phyloP scores from a whole-genome alignment of 2,888 invertebrate species.

The Balanococcus diminutus region DNA sequence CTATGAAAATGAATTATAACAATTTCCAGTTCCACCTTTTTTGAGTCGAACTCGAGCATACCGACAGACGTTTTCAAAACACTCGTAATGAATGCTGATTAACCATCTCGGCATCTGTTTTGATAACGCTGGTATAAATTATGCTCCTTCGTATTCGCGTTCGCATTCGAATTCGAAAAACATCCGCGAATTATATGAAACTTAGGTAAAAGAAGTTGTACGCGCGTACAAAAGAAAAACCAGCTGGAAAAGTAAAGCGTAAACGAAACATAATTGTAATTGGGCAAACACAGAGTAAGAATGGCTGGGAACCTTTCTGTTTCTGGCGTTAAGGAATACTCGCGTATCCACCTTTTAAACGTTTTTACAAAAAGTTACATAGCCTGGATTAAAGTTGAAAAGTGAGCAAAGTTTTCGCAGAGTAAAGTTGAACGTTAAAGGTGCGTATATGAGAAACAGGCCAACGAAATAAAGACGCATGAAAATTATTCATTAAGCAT shows the following conservation, averaged over 20 bases:
- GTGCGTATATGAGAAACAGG: not conserved
- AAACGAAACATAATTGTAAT: not conserved
- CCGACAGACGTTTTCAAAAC: not conserved
- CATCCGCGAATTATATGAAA: not conserved
- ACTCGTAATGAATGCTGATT: slow-evolving; percentile 28
- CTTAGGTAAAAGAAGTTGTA: not conserved
- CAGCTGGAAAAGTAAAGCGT: not conserved
- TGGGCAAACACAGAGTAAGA: slow-evolving; percentile 8
- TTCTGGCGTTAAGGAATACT: not conserved
- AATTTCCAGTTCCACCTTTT: slow-evolving; percentile 2
- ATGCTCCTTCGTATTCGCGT: not conserved
- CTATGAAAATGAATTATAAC: not conserved
- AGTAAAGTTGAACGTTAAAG: not conserved
- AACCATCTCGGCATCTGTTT: not conserved
- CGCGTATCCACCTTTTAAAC: not conserved
- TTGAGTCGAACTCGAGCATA: not conserved
- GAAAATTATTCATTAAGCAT: slow-evolving; percentile 16
- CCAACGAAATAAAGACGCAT: not conserved
- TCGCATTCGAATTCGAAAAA: too few relatives aligned
- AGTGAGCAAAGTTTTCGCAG: not conserved
- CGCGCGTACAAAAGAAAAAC: not conserved
- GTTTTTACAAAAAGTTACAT: not conserved
- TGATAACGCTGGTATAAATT: slow-evolving; percentile 10
- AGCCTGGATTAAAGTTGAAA: slow-evolving; percentile 13
- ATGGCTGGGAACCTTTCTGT: too few relatives aligned